These are phyloP conservation scores for Eulemur mongoz DNA, from an alignment of 2,797 vertebrate species.

Conservation along the genomic window DNA sequence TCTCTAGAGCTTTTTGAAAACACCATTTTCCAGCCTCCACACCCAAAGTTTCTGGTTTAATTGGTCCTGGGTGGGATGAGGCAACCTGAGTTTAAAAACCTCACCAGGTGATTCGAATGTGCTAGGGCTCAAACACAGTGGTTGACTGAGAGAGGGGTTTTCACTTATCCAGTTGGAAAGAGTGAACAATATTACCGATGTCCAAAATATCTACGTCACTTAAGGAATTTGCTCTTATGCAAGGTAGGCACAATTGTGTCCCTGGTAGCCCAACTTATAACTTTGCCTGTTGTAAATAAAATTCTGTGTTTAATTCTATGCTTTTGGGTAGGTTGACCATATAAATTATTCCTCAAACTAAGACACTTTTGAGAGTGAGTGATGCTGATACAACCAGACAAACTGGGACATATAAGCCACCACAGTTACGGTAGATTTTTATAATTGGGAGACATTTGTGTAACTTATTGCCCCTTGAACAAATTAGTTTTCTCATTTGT, in stretches of 20 bases:
- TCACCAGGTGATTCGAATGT: not conserved
- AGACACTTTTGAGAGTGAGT: not conserved
- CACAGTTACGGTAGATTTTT: not conserved
- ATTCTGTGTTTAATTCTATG: not conserved
- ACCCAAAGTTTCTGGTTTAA: not conserved
- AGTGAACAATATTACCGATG: not conserved
- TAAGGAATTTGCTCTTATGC: not conserved
- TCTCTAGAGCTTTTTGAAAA: not conserved
- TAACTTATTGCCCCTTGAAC: not conserved
- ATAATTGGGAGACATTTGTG: not conserved
- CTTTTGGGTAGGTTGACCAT: not conserved
- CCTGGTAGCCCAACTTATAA: not conserved
- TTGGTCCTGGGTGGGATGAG: not conserved
- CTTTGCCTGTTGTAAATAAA: not conserved
- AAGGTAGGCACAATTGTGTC: not conserved
- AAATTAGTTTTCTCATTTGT: slow-evolving; percentile 36
- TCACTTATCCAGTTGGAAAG: not conserved
- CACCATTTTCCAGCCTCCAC: not conserved
- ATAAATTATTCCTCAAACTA: not conserved
- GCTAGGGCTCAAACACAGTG: not conserved
- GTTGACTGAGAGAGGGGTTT: not conserved
- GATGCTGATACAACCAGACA: not conserved
- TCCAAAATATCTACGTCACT: not conserved
- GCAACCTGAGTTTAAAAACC: not conserved
- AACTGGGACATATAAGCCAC: not conserved